Conservation (phyloP, 1,140 invertebrate genomes). For the Bombus consobrinus region DNA sequence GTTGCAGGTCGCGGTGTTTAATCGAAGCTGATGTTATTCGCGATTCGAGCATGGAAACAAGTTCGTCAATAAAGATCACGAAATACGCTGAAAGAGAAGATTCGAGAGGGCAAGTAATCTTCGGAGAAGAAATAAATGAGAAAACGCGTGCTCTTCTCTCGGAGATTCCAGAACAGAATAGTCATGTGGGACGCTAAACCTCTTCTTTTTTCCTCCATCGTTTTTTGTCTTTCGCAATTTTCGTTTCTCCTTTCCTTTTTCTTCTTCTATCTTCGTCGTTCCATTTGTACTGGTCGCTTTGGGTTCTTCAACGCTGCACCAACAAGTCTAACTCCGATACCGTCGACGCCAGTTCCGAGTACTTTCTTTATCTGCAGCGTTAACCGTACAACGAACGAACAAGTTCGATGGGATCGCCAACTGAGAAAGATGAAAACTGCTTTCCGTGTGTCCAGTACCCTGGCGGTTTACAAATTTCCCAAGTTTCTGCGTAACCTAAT, state of each 20-base stretch:
- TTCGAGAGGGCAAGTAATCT: neutral
- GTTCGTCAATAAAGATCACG: neutral
- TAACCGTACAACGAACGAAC: no score
- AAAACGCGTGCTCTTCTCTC: slow-evolving; percentile 18
- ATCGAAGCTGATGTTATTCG: neutral
- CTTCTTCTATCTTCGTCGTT: no score
- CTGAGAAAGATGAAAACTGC: no score
- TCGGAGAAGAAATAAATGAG: slow-evolving; percentile 2
- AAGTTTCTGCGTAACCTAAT: slow-evolving; percentile 37
- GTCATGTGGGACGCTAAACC: slow-evolving; percentile 10
- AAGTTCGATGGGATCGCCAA: no score
- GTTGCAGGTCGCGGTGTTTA: neutral
- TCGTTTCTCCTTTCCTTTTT: neutral
- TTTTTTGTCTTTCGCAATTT: neutral
- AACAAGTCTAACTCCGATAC: no score
- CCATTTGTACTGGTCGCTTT: no score
- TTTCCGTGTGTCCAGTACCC: no score
- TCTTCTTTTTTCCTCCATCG: neutral
- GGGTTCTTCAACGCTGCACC: no score
- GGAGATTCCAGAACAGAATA: slow-evolving; percentile 10
- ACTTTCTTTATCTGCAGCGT: no score
- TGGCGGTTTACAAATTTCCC: no score
- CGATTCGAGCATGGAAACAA: neutral
- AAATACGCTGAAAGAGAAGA: neutral
- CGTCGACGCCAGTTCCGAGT: no score